Percentiles rank a stretch among this genome's conserved stretches.
Conservation (phyloP, 2,113 vertebrate species). For the Hystrix cristata region DNA sequence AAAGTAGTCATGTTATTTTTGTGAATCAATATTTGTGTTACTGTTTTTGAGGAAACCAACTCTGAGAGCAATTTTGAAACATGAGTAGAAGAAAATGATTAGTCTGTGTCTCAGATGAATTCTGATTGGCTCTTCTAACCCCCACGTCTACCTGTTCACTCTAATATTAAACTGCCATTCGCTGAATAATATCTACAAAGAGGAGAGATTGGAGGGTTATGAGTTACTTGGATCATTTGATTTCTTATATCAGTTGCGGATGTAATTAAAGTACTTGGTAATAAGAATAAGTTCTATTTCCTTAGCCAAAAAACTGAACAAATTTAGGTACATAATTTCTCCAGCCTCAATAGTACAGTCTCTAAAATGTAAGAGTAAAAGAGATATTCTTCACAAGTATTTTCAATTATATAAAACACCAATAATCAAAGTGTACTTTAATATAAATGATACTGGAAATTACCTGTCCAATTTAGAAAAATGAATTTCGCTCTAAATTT, state of each 20-base stretch:
- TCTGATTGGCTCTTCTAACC: neutral
- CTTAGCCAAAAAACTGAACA: neutral
- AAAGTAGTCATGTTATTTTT: neutral
- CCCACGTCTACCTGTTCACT: neutral
- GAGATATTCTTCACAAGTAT: neutral
- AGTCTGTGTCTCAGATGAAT: neutral
- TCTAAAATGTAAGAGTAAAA: neutral
- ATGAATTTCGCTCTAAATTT: neutral
- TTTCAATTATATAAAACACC: neutral
- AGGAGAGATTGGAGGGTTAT: neutral
- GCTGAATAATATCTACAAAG: neutral
- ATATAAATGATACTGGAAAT: neutral
- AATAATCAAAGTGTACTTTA: neutral
- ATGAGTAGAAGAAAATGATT: neutral
- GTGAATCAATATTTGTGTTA: neutral
- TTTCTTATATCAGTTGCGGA: neutral
- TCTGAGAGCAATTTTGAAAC: neutral
- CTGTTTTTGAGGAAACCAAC: slow-evolving; percentile 1
- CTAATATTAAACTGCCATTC: neutral
- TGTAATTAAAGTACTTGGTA: neutral
- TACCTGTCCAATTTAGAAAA: neutral
- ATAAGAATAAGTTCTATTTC: neutral
- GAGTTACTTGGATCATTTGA: neutral
- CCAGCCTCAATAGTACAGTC: neutral
- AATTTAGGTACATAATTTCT: neutral